Percentiles rank a stretch among this genome's conserved stretches.
Evolutionary conservation across 2,113 vertebrate species (phyloP).

Genomic region (Loxodonta africana): DNA sequence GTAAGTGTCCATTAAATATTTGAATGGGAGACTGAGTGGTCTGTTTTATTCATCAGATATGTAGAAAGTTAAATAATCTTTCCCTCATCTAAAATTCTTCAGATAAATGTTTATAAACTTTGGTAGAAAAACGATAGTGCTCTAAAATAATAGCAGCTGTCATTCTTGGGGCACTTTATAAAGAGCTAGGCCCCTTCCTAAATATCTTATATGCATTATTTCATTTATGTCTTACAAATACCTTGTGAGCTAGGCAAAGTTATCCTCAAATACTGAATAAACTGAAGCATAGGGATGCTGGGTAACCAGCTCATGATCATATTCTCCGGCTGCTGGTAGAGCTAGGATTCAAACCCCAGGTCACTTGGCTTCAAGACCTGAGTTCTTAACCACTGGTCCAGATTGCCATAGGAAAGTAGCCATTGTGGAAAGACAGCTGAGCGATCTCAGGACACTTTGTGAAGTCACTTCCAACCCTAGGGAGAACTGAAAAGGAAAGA

Average conservation of each 20-base stretch:
- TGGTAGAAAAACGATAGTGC: background rate
- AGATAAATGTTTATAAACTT: constrained; percentile 35
- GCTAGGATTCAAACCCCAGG: background rate
- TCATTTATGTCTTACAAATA: background rate
- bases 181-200: background rate
- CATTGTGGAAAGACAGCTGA: background rate
- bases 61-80: constrained; percentile 51
- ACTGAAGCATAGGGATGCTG: background rate
- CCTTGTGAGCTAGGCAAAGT: background rate
- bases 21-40: constrained; percentile 32
- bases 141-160: background rate
- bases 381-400: too few species aligned
- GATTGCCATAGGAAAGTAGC: background rate
- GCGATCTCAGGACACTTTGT: background rate
- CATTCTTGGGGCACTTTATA: background rate
- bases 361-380: background rate
- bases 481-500: background rate
- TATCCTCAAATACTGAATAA: background rate
- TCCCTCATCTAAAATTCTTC: constrained; percentile 13
- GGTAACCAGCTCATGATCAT: background rate
- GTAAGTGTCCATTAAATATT: background rate
- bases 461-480: background rate
- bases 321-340: background rate
- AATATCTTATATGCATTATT: too few species aligned
- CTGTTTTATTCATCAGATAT: constrained; percentile 49